Base-by-base conservation (phyloP, 2,797 vertebrate genomes). In the Platalea minor region DNA sequence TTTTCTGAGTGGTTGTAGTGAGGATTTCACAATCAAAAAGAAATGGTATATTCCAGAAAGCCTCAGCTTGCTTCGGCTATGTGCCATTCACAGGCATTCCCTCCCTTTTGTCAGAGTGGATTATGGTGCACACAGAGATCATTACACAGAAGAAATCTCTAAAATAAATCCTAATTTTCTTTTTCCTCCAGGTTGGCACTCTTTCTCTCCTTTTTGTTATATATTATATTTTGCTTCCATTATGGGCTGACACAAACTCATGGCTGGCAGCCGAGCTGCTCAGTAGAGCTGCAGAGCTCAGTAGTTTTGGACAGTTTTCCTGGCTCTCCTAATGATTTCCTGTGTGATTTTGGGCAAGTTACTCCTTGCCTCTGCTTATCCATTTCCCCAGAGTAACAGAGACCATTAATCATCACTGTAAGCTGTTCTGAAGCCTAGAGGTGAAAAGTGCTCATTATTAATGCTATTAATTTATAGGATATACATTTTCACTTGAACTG, bases 381-480 rank as follows among this genome's bases (percentile, higher is more conserved):
- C 68, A 25, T 74, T 64, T 93, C 57, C 57, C 39, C 24, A 37
- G 29, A 57, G 60, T 80, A 96, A 93, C 5, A 84, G 68, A 83
- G 31, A 88, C 35, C 69, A 70, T 96, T 93, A 91, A 81, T 93
- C 69, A 92, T 48, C 64, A 50, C 53, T 56, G 10, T 56, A 88
- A 94, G 64, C 50, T 37, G 5, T 61, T 79, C 45, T 39, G 28
- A 92, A 89, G 28, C 59, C 31, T 73, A 57, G 31, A 88, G 79
- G 84, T 48, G 63, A 93, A 91, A 96, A 92, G 37, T 74, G 46
- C 18, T 84, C 19, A 5, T 89, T 81, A 73, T 90, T 90, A 93
- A 94, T 79, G 31, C 29, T 67, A 41, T 46, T 93, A 63, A 93
- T 84, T 83, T 91, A 67, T 31, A 91, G n/a, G 20, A 91, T 82